These are phyloP conservation scores for Hydra vulgaris DNA, from an alignment of 30 jellyfish, hydroid and myxozoan genomes.

Conservation along the genomic window DNA sequence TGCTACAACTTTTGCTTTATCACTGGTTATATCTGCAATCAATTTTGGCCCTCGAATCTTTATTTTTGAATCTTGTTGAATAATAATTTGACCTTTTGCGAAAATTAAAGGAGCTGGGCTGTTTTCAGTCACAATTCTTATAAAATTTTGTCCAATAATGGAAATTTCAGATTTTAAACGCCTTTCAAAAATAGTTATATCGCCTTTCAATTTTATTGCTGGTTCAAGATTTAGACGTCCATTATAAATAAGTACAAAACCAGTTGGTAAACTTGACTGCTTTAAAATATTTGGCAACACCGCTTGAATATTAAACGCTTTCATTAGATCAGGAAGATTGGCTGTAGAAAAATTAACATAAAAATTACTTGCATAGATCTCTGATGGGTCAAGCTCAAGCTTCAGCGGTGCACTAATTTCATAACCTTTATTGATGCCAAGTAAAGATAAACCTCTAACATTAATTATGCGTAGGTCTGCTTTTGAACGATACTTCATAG, in stretches of 20 bases:
- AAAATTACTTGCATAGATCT: conserved; percentile 59
- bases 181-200: conserved; percentile 64
- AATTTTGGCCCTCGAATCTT: conserved; percentile 80
- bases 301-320: conserved; percentile 62
- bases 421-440: conserved; percentile 66
- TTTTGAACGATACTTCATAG: conserved; percentile 41
- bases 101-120: conserved; percentile 98
- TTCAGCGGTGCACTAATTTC: conserved; percentile 68
- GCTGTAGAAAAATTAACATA: conserved; percentile 66
- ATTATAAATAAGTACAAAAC: conserved; percentile 74
- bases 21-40: conserved; percentile 55
- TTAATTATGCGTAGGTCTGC: conserved; percentile 41
- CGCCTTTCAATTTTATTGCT: conserved; percentile 63
- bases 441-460: conserved; percentile 44
- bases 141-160: conserved; percentile 51
- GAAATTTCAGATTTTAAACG: conserved; percentile 47
- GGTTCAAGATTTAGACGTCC: conserved; percentile 28
- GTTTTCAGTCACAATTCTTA: conserved; percentile 64
- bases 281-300: conserved; percentile 67
- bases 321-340: conserved; percentile 46
- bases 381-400: conserved; percentile 57
- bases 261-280: conserved; percentile 70
- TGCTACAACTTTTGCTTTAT: conserved; percentile 72
- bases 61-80: conserved; percentile 48
- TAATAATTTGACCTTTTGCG: conserved; percentile 80